Evolutionary conservation across 2,113 vertebrate species (phyloP), one percentile per base, ranked within the genome.

Genomic region (Saccopteryx leptura): DNA sequence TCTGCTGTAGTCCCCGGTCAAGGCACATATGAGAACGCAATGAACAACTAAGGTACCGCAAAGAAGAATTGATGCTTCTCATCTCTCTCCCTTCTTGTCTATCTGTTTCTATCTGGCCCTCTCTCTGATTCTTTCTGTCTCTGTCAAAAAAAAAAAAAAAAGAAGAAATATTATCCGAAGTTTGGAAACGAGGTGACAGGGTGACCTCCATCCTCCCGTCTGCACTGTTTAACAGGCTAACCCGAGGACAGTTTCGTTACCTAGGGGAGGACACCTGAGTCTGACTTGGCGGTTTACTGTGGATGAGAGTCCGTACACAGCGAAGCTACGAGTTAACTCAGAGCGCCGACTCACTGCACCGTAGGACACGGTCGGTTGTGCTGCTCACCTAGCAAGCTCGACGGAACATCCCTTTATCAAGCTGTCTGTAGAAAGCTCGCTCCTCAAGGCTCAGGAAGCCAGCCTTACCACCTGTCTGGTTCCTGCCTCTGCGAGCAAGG

Each of bases 231-330:
- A 68, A 5, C 23, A 4, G 39, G 75, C 46, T 76, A 14, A 1
- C 19, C 46, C 21, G 10, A 74, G 60, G 19, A 26, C 4, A 17
- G 4, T 1, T 14, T 2, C 5, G 5, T 39, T 1, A 4, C 3
- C 94, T 33, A 7, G 56, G 17, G 39, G 52, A 56, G 66, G 15
- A 19, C 56, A 7, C 19, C 39, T 6, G 8, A 1, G 14, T 12
- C 11, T 52, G 18, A 12, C 28, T n/a, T 7, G 13, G 19, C 33
- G 5, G 0, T 31, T 66, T 33, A n/a, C 50, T 18, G 0, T 5
- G 17, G 56, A 18, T 5, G 17, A 56, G n/a, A 7, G 50, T 19
- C 2, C 0, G 3, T 2, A 33, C 14, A 13, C 1, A 15, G 7
- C 13, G 48, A 11, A 72, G 83, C 50, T 33, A 46, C 5, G 6